Evolutionary conservation across 2,888 invertebrate genomes (phyloP), one percentile per base, ranked within the genome.

Genomic region (Chaitophorus viminalis): DNA sequence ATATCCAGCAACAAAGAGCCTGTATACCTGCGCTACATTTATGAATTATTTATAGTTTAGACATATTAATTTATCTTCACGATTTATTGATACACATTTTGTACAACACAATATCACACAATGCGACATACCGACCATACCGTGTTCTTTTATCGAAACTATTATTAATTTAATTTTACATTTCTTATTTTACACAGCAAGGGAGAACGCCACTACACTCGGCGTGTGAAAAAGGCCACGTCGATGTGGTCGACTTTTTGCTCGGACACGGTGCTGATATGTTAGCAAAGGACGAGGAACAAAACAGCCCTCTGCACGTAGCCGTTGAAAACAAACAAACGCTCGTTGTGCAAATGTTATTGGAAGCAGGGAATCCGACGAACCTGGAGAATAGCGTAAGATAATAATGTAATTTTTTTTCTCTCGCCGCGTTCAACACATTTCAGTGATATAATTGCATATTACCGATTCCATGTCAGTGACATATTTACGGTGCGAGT

Each of bases 291-390:
- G 96, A 96, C 91, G 93, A 93, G 90, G 94, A 94, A 29, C 96
- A 95, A 25, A 94, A 93, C 90, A 95, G 95, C 9, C 95, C 96
- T 0, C 93, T 96, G 52, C 96, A 96, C 91, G 93, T 95, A 82
- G 95, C 96, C 0, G 94, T 95, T 0, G 94, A 95, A 90, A 94
- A 95, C 90, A 94, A 95, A 89, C 95, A 95, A 90, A 94, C 95
- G 0, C 94, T 94, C 89, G 93, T 96, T 31, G 95, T 95, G n/a
- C 93, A 94, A 89, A 92, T 94, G 76, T 92, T 96, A 82, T 92
- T 96, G 79, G 94, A 95, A 36, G 93, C 93, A 46, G 94, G 95
- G 21, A 94, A 95, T 79, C 93, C 93, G 87, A 93, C 94, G 0
- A 94, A 95, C 90, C 90, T 92, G 39, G 92, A 93, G 90, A 92